Evolutionary conservation across 2,888 invertebrate species (phyloP), one percentile per base, ranked within the genome.

Genomic region (Dryococelus australis): DNA sequence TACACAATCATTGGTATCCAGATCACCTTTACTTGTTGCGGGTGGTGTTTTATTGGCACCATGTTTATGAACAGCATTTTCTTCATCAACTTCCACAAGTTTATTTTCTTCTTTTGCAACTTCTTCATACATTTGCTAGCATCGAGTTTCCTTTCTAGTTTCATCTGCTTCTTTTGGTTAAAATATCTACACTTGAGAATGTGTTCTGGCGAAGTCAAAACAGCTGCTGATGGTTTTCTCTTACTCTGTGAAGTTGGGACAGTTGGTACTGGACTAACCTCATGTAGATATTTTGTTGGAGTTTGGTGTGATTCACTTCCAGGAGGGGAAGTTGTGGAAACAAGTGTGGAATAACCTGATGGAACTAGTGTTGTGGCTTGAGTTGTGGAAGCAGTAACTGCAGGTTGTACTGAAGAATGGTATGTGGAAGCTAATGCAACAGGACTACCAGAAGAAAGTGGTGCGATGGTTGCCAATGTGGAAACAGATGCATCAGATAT

Each of bases 201-300:
- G n/a, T n/a, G n/a, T n/a, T n/a, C n/a, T n/a, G n/a, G n/a, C n/a
- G n/a, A n/a, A n/a, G n/a, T 27, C 27, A 81, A 81, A 81, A 81
- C 35, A 35, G 81, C 79, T 79, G 79, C 79, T 10, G 79, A 79
- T 79, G 6, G 79, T 79, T 81, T 81, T 26, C 81, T 81, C 35
- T 81, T 81, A 20, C 28, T 81, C 4, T 27, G 81, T 81, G 81
- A 81, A 10, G 26, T 6, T 35, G 8, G 12, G 0, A 83, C 16
- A 83, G 83, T 83, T 28, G 8, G 43, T 43, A 83, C 83, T 83
- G 28, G 28, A 20, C 83, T 83, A 16, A 83, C 83, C 8, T 65
- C 65, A 9, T 83, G 83, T 26, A 83, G 83, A 83, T 83, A 43
- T 10, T 83, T 35, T 28, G 35, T 83, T 16, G 83, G 28, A 43